These are phyloP conservation scores for Morphnarchus princeps DNA, from an alignment of 2,113 vertebrate genomes.

Conservation along the genomic window DNA sequence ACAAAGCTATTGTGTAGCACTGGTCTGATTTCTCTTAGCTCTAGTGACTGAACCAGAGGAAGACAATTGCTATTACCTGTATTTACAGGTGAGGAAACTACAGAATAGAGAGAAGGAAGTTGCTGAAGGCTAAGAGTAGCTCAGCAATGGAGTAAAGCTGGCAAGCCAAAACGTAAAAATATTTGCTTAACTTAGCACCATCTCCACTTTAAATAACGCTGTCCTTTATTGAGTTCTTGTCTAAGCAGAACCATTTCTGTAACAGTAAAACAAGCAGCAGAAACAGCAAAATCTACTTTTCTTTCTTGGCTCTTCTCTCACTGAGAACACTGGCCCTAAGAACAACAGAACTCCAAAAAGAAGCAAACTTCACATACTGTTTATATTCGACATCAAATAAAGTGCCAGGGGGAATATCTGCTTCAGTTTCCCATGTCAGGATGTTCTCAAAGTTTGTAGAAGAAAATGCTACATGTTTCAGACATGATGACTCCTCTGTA, in stretches of 20 bases:
- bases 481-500: not conserved
- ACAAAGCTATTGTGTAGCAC: not conserved
- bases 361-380: constrained; percentile 29
- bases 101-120: not conserved
- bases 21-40: not conserved
- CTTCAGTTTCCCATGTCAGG: constrained; percentile 58
- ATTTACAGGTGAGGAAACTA: not conserved
- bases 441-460: constrained; percentile 79
- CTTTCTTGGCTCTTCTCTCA: not conserved
- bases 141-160: not conserved
- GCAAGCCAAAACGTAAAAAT: not conserved
- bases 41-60: not conserved
- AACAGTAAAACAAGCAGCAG: not conserved
- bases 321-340: not conserved
- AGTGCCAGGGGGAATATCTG: not conserved
- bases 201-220: not conserved
- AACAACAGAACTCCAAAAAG: not conserved
- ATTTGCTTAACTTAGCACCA: not conserved
- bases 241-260: not conserved
- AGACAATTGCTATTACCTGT: not conserved
- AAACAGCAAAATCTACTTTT: not conserved
- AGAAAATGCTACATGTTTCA: constrained; percentile 58
- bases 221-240: not conserved
- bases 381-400: constrained; percentile 74
- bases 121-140: not conserved